Base-by-base conservation (phyloP, 64 coral and sea anemone genomes). In the Orbicella faveolata region DNA sequence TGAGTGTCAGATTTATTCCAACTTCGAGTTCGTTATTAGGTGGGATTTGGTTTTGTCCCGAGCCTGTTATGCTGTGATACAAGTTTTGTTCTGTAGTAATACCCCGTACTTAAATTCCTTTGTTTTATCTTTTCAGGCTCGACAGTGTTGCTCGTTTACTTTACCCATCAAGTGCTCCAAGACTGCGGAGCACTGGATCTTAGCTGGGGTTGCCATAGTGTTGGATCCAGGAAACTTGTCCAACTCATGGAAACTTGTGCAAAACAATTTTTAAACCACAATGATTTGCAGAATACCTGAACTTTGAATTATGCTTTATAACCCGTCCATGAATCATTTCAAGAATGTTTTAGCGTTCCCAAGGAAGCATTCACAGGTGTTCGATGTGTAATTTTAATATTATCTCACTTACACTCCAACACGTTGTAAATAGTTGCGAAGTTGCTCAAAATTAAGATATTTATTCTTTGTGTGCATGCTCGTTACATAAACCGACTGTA, bases 151-250 rank as follows among this genome's bases (percentile, higher is more conserved):
- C 73, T 54, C 88, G 35, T 90, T 94, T 37, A 87, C 88, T 34
- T 52, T 90, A 48, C 82, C 93, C 16, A 77, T 94, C 4, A 90
- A 94, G 63, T 90, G 78, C 9, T 86, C 80, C 52, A 17, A 52
- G 34, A 74, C 66, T 37, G 88, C 93, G 41, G 88, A 94, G 67
- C 63, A 94, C 44, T 86, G 89, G 61, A 84, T 81, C 35, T 34
- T 94, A 35, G 80, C 67, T 86, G 88, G 81, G 8, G 83, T 90
- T 23, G 93, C 93, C 78, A 70, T 94, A 61, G 66, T 94, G 15
- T 37, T 94, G 52, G 88, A 94, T 89, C 75, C 88, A 34, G 93
- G 93, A 35, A 82, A 94, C 65, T 69, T 69, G 20, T 65, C 26
- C 18, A 63, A 66, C 73, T 73, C 88, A 12, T 90, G 92, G 92